phyloP scores from a whole-genome alignment of 2,888 invertebrate species.

The Drosophila testacea region DNA sequence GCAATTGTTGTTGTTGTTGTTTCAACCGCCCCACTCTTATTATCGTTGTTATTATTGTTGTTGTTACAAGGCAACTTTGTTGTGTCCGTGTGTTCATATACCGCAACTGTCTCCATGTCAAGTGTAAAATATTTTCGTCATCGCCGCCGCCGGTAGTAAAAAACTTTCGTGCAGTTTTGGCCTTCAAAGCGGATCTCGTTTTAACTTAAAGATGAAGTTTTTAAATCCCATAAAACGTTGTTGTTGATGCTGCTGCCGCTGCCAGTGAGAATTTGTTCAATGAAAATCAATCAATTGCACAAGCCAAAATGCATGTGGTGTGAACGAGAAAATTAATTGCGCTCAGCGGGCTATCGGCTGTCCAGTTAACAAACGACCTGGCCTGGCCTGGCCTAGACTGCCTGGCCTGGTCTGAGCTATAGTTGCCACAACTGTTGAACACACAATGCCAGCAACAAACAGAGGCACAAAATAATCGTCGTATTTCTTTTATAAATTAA shows the following conservation, averaged over 20 bases:
- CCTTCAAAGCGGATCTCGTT: background rate
- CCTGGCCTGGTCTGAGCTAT: background rate
- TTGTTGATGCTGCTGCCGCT: background rate
- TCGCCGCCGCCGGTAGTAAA: slow-evolving; percentile 24
- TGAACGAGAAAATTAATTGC: slow-evolving; percentile 72
- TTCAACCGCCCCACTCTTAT: background rate
- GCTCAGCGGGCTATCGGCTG: slow-evolving; percentile 53
- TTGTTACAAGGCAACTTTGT: slow-evolving; percentile 17
- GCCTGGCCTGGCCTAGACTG: slow-evolving; percentile 19
- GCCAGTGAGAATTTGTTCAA: slow-evolving; percentile 35
- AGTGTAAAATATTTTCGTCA: slow-evolving; percentile 15
- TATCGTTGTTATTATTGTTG: slow-evolving; percentile 1
- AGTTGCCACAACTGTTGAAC: slow-evolving; percentile 48
- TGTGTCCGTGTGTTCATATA: slow-evolving; percentile 20
- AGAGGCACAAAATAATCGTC: slow-evolving; percentile 4
- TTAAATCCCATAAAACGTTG: slow-evolving; percentile 15
- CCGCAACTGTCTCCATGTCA: slow-evolving; percentile 5
- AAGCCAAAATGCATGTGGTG: slow-evolving; percentile 54
- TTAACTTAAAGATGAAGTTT: slow-evolving; percentile 33
- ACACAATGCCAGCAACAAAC: slow-evolving; percentile 13
- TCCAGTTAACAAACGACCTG: slow-evolving; percentile 53
- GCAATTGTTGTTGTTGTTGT: slow-evolving; percentile 23
- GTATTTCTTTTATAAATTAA: slow-evolving; percentile 22
- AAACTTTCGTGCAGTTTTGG: slow-evolving; percentile 21
- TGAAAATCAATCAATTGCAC: slow-evolving; percentile 72